phyloP scores from a whole-genome alignment of 2,113 vertebrate genomes.

The human (Homo sapiens) region GRCh38 chr21:14714001-14714500 shows the following conservation, averaged over 20 bases:
- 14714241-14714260: not conserved
- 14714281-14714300: not conserved
- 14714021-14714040: not conserved
- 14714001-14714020: not conserved
- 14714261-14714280: not conserved
- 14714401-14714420: not conserved
- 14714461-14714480: not conserved
- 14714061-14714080: not conserved
- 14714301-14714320: not conserved
- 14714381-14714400: not conserved
- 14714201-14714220: not conserved
- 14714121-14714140: not conserved
- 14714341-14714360: not conserved
- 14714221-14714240: not conserved
- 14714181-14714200: not conserved
- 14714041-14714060: not conserved
- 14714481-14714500: not conserved
- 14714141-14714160: not conserved
- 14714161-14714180: not conserved
- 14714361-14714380: not conserved
- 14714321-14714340: not conserved
- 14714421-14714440: not conserved
- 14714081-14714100: not conserved
- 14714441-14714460: not conserved
- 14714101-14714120: not conserved